Evolutionary conservation across 2,888 invertebrate genomes (phyloP), one percentile per base, ranked within the genome.

Genomic region (Spialia ferax): DNA sequence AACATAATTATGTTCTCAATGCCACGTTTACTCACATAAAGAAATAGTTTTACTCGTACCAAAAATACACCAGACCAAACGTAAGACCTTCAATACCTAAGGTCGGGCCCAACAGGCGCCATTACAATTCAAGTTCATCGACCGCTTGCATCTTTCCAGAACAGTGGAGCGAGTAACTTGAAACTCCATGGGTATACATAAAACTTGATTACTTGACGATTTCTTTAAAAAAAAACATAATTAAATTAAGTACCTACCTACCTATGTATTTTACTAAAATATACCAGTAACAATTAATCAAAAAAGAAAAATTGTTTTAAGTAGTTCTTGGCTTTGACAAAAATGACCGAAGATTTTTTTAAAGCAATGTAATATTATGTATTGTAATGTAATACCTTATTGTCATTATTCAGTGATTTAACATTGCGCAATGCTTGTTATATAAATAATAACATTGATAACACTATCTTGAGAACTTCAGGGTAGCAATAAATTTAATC

Each of bases 121-220:
- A 38, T 63, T 18, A 22, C 13, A 54, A 18, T 54, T 26, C 63
- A 63, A 63, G 63, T 63, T 63, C 63, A 63, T 13, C 38, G 18
- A 13, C 63, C 63, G 26, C 26, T 63, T 63, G 18, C 63, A 52
- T 52, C n/a, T 23, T 26, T 60, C 38, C 38, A 38, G 23, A 15
- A 38, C n/a, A 11, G 4, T 22, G 15, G 56, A 23, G 7, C n/a
- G 13, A 48, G 60, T 45, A 10, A 60, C 60, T 60, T n/a, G 35
- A 38, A 23, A 52, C 52, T 13, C 48, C 48, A 11, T 18, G 48
- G 20, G 20, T 48, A 48, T 48, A 7, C 2, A 48, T n/a, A 48
- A 48, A 48, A 15, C 32, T 32, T 32, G 32, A 2, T 32, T 32
- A 7, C n/a, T n/a, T n/a, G n/a, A n/a, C n/a, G n/a, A n/a, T n/a